Evolutionary conservation across 2,113 vertebrate genomes (phyloP).

Genomic region (Pseudonaja textilis): DNA sequence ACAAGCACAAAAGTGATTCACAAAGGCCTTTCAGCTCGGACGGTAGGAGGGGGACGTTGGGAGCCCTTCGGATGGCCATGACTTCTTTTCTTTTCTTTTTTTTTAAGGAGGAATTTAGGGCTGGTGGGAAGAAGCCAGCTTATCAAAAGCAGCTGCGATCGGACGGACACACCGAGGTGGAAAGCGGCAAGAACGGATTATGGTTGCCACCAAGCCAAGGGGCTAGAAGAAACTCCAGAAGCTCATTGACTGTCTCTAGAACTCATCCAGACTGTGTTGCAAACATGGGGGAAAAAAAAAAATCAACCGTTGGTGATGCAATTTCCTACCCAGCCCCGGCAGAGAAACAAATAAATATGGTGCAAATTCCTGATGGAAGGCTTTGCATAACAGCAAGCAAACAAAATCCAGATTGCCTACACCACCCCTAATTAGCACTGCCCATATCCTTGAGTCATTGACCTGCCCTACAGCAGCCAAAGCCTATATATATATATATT

Average conservation of each 20-base stretch:
- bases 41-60: not conserved
- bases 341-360: not conserved
- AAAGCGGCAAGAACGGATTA: not conserved
- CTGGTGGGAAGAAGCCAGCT: not conserved
- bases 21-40: not conserved
- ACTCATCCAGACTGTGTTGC: not conserved
- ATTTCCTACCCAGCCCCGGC: not conserved
- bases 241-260: not conserved
- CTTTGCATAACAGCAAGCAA: not conserved
- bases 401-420: not conserved
- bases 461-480: not conserved
- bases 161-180: accelerated
- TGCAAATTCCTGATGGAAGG: not conserved
- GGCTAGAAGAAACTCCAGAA: not conserved
- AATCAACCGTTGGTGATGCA: not conserved
- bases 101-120: not conserved
- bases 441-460: not conserved
- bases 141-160: not conserved
- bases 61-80: not conserved
- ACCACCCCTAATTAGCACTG: not conserved
- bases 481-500: not conserved
- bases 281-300: not conserved
- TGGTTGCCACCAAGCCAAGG: not conserved
- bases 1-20: not conserved
- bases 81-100: not conserved